Conservation (phyloP, 2,888 invertebrate genomes). For the Hypomecis atomaria region DNA sequence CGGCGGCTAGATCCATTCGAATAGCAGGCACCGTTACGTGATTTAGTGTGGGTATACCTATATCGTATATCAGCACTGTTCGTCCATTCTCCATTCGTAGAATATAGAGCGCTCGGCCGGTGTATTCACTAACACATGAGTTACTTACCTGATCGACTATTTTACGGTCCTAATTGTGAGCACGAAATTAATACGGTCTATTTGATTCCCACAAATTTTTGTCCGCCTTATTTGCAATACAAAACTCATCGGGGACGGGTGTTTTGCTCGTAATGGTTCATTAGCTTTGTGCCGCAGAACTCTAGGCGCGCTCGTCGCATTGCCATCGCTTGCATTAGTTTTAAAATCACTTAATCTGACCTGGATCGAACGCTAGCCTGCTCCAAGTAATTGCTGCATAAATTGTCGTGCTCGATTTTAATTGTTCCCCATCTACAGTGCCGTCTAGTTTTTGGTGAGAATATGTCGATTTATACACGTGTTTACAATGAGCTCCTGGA, state of each 20-base stretch:
- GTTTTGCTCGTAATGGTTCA: conserved; percentile 63
- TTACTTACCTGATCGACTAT: conserved; percentile 27
- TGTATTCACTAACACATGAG: conserved; percentile 45
- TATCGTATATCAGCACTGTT: conserved; percentile 27
- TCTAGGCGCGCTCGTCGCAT: conserved; percentile 63
- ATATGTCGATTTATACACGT: conserved; percentile 9
- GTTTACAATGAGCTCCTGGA: no score
- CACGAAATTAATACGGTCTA: conserved; percentile 23
- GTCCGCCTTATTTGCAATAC: conserved; percentile 52
- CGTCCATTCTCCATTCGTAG: conserved; percentile 37
- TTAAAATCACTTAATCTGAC: conserved; percentile 82
- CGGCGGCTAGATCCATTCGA: conserved; percentile 49
- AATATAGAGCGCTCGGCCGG: conserved; percentile 42
- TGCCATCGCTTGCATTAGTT: conserved; percentile 79
- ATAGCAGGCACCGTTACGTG: conserved; percentile 59
- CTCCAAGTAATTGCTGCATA: conserved; percentile 80
- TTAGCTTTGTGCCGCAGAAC: conserved; percentile 68
- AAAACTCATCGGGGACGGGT: conserved; percentile 52
- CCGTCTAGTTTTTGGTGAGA: conserved; percentile 29
- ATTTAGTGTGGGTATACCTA: conserved; percentile 50
- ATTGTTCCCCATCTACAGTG: conserved; percentile 61
- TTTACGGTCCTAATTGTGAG: conserved; percentile 13
- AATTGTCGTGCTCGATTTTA: conserved; percentile 73
- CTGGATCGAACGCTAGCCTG: conserved; percentile 75
- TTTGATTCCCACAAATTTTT: conserved; percentile 36